Evolutionary conservation across 2,888 invertebrate genomes (phyloP), one percentile per base, ranked within the genome.

Genomic region (Campoplex nolae): DNA sequence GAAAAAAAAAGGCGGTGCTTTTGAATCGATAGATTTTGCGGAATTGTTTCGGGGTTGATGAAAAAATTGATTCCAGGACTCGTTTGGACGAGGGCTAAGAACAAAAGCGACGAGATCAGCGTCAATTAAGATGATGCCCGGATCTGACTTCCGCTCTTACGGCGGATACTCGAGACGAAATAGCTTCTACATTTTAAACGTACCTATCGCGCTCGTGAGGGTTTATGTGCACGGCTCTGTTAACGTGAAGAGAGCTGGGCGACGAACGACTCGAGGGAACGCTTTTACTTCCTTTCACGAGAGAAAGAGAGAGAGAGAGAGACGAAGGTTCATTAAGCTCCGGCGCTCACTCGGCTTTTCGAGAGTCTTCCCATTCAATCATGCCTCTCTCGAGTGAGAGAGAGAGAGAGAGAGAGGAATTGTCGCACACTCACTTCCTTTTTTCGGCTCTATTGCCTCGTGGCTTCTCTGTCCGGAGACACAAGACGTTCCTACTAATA

Each of bases 271-370:
- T 62, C 62, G 32, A 62, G 62, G 62, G 62, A 62, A 32, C 32
- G 79, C 74, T 74, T 23, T 38, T 28, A 38, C 84, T 79, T 84
- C 79, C 79, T 79, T 75, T 84, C 84, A 75, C 84, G 74, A 84
- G 83, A 23, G 23, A 23, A 23, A 23, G 23, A 23, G 0, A 62
- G 62, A 65, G n/a, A 23, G 23, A 23, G 0, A 62, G 62, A 65
- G n/a, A 1, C 77, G 23, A 54, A 68, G 28, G 86, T 83, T 83
- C 83, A 86, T 84, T 79, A 83, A 79, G 80, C 79, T 84, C 62
- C 28, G 74, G 35, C 16, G 58, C 16, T 13, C 58, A 23, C 23
- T 32, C 51, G 23, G 65, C 42, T 75, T 65, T 76, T 68, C 11
- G 79, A 51, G 73, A 73, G 78, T 48, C 54, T 67, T 84, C 73